Evolutionary conservation across 2,888 invertebrate species (phyloP).

Genomic region (Microdon myrmicae): DNA sequence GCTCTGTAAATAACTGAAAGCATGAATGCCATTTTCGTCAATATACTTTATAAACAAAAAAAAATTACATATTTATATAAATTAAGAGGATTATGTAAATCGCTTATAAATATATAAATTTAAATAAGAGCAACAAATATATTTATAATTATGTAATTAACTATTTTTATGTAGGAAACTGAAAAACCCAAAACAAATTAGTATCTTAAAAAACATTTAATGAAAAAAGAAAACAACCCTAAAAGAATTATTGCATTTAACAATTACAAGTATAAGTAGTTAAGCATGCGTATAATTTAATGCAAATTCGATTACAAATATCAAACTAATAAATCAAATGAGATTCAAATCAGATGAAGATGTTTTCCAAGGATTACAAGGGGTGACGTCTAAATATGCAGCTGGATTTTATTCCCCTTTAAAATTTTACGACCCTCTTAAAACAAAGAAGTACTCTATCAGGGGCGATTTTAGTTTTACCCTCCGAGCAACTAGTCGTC

Average conservation of each 20-base stretch:
- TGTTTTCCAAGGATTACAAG: no score
- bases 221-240: slow-evolving; percentile 15
- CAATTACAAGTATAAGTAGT: slow-evolving; percentile 6
- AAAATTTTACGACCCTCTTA: no score
- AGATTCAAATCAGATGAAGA: no score
- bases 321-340: slow-evolving; percentile 21
- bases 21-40: slow-evolving; percentile 31
- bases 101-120: slow-evolving; percentile 37
- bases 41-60: slow-evolving; percentile 3
- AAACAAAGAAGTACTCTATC: no score
- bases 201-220: background rate
- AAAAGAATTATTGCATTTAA: slow-evolving; percentile 31
- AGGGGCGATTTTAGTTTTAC: no score
- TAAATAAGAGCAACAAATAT: slow-evolving; percentile 15
- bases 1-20: slow-evolving; percentile 46
- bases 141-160: slow-evolving; percentile 27
- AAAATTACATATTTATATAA: slow-evolving; percentile 1
- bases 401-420: no score
- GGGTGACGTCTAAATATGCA: no score
- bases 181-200: background rate
- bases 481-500: no score
- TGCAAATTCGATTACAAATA: slow-evolving; percentile 23
- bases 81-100: slow-evolving; percentile 4
- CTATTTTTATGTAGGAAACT: slow-evolving; percentile 31
- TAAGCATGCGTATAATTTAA: slow-evolving; percentile 10